These are phyloP conservation scores for Mylabris phalerata DNA, from an alignment of 1,140 invertebrate species.

Conservation along the genomic window DNA sequence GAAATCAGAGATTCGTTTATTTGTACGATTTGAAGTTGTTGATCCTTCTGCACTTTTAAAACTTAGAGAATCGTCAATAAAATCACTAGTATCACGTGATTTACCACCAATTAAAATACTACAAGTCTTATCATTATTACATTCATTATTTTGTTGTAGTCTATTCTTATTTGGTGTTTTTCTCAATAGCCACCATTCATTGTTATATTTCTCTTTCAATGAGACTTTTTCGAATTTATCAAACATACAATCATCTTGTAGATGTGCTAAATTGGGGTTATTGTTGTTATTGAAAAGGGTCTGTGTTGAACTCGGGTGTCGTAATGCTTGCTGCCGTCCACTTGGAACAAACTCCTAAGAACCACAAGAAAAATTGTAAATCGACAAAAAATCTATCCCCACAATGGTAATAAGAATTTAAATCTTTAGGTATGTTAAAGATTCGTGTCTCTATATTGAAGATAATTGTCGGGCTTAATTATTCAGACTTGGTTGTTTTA, in stretches of 20 bases:
- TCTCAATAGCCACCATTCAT: constrained; percentile 65
- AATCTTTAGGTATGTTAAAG: no score
- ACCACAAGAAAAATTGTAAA: constrained; percentile 2
- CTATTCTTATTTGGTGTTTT: constrained; percentile 38
- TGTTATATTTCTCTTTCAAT: constrained; percentile 52
- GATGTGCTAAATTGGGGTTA: constrained; percentile 34
- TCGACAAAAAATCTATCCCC: no score
- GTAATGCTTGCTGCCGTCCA: constrained; percentile 70
- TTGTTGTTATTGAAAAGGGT: constrained; percentile 29
- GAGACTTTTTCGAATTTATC: constrained; percentile 68
- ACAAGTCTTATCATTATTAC: background rate
- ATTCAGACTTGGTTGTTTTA: no score
- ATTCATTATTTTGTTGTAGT: background rate
- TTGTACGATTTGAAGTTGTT: constrained; percentile 9
- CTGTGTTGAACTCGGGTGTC: constrained; percentile 64
- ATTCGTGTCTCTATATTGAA: no score
- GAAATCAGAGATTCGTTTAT: constrained; percentile 27
- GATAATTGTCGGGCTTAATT: no score
- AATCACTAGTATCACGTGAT: constrained; percentile 10
- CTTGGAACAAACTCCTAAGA: constrained; percentile 82
- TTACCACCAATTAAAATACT: background rate
- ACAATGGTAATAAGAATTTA: no score
- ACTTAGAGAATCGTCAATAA: constrained; percentile 26
- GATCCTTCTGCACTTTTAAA: constrained; percentile 21
- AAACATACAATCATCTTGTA: constrained; percentile 49